phyloP scores from a whole-genome alignment of 2,888 invertebrate species.

The Leptopilina syphax region DNA sequence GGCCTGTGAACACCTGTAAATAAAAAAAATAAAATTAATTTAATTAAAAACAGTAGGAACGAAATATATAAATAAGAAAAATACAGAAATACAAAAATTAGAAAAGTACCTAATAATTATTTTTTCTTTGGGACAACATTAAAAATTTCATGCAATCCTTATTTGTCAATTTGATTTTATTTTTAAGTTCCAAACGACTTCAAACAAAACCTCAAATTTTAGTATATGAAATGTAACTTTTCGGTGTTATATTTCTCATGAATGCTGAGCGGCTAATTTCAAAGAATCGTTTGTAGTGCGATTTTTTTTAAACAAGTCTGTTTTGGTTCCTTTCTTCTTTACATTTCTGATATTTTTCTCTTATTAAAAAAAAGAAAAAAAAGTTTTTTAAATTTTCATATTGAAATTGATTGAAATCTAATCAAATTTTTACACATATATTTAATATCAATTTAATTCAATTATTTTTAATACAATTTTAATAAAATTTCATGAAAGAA shows the following conservation, averaged over 20 bases:
- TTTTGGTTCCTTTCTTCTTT: not conserved
- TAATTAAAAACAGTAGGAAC: too few species aligned
- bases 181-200: not conserved
- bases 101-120: too few species aligned
- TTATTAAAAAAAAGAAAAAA: not conserved
- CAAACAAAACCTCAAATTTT: not conserved
- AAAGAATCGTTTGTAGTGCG: slow-evolving; percentile 1
- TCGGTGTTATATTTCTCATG: slow-evolving; percentile 3
- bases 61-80: too few species aligned
- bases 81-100: too few species aligned
- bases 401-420: too few species aligned
- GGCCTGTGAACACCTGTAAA: too few species aligned
- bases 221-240: not conserved
- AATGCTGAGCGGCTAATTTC: slow-evolving; percentile 2
- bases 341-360: not conserved
- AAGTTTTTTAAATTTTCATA: too few species aligned
- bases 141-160: not conserved
- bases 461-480: too few species aligned
- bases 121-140: not conserved
- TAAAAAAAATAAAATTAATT: too few species aligned
- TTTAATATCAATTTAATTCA: too few species aligned
- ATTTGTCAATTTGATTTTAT: not conserved
- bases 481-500: too few species aligned
- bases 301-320: slow-evolving; percentile 10
- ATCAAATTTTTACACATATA: too few species aligned